Base-by-base conservation (phyloP, 1,140 invertebrate genomes). In the Nilaparvata lugens region DNA sequence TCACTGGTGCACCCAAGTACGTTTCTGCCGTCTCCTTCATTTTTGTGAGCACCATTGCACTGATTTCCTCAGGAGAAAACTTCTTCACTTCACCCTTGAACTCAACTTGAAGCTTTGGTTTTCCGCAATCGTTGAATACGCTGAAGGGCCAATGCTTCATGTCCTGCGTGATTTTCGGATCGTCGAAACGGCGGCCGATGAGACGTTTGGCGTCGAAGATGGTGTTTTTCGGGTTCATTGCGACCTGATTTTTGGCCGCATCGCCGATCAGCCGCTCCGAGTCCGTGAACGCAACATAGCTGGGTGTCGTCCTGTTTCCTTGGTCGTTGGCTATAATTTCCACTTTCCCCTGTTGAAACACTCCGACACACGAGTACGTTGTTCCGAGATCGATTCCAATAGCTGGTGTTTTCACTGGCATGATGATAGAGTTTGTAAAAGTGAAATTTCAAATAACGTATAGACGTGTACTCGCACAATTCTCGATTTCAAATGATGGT, bases 281-380 rank as follows among this genome's bases (percentile, higher is more conserved):
- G 62, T 92, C 88, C 1, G 85, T 90, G 73, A 93, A 87, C 1
- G 90, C 92, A 40, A 96, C 92, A 75, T 94, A 95, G 58, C 86
- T 88, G 7, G 91, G 91, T 40, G 92, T 95, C 24, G 91, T 95
- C 48, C 92, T 76, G 76, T 95, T 95, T 19, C 93, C 93, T 77
- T 94, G 91, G 72, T 95, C 93, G 72, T 96, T 95, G 68, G 91
- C 91, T 67, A 95, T 94, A 69, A 95, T 94, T 74, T 94, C 91
- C 43, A 95, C 86, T 75, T 91, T 93, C 52, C 89, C 91, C 70
- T 93, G 81, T 66, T 89, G 84, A 76, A 82, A 91, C 2, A 90
- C 87, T 45, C 86, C 88, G 7, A 91, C 88, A 65, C 88, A 90
- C 40, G 86, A 89, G 71, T 89, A 90, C 42, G 85, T 89, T 62